A percentile compares a stretch with the other conserved stretches of the same genome.
These are phyloP conservation scores for Ricordea florida DNA, from an alignment of 92 coral and sea anemone species.

Conservation along the genomic window DNA sequence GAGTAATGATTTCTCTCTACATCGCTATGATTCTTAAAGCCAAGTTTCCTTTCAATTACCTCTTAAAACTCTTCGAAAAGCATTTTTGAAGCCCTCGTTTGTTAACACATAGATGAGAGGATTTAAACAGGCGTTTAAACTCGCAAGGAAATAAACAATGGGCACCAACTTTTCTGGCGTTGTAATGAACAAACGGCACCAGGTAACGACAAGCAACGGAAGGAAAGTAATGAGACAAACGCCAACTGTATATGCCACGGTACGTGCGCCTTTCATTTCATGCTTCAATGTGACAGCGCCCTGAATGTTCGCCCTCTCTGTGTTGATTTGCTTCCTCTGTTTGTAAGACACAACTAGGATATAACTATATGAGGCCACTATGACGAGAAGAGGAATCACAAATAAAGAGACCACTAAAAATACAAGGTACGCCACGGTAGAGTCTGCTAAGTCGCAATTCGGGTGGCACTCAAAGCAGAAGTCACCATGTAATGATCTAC, in stretches of 20 bases:
- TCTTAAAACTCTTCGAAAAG: constrained; percentile 10
- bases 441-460: no score
- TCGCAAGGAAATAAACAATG: not conserved
- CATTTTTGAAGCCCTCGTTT: constrained; percentile 20
- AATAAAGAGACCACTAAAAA: not conserved
- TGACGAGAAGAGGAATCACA: not conserved
- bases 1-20: no score
- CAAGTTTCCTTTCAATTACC: not conserved
- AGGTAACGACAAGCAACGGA: constrained; percentile 14
- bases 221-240: constrained; percentile 22
- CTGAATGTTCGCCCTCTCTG: not conserved
- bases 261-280: constrained; percentile 29
- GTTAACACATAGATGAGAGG: constrained; percentile 57
- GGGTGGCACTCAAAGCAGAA: not conserved
- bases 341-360: not conserved
- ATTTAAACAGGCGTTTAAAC: constrained; percentile 41
- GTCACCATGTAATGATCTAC: not conserved
- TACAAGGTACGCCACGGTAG: not conserved
- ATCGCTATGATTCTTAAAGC: not conserved
- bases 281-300: not conserved
- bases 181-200: not conserved
- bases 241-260: constrained; percentile 38
- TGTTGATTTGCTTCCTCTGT: constrained; percentile 1
- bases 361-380: constrained; percentile 2
- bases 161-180: not conserved